These are phyloP conservation scores for Temnothorax ravouxi DNA, from an alignment of 2,888 invertebrate genomes.

Conservation along the genomic window DNA sequence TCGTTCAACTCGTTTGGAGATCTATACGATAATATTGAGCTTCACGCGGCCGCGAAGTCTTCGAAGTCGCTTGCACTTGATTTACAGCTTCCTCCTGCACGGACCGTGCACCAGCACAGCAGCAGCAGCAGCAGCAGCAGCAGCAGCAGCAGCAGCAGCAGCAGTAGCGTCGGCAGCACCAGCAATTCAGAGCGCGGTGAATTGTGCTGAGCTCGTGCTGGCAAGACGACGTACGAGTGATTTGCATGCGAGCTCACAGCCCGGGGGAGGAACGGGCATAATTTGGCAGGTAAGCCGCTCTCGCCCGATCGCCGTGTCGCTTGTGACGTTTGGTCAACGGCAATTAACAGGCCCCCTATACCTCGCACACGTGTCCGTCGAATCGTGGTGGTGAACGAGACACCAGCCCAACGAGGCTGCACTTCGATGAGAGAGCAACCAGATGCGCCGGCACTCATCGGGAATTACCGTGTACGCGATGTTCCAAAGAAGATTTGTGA, in stretches of 20 bases:
- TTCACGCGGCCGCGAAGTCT: slow-evolving; percentile 60
- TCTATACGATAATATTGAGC: slow-evolving; percentile 49
- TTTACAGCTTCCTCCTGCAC: slow-evolving; percentile 72
- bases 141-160: slow-evolving; percentile 57
- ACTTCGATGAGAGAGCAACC: not conserved
- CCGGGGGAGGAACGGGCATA: slow-evolving; percentile 70
- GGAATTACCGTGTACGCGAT: slow-evolving; percentile 12
- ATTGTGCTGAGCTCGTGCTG: slow-evolving; percentile 79
- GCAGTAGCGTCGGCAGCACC: slow-evolving; percentile 56
- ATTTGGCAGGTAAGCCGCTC: slow-evolving; percentile 74
- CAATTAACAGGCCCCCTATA: slow-evolving; percentile 70
- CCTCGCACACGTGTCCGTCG: not conserved
- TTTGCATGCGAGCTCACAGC: slow-evolving; percentile 75
- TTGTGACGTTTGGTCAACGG: slow-evolving; percentile 71
- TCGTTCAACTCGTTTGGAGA: slow-evolving; percentile 35
- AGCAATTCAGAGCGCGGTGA: slow-evolving; percentile 68
- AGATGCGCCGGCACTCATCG: not conserved
- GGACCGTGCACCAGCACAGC: slow-evolving; percentile 56
- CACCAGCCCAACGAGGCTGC: not conserved
- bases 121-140: slow-evolving; percentile 59
- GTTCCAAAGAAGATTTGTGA: not conserved
- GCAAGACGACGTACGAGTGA: slow-evolving; percentile 78
- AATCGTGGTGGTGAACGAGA: not conserved
- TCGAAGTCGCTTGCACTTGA: slow-evolving; percentile 66
- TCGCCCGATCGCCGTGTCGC: slow-evolving; percentile 73